Percentiles rank a stretch among this genome's conserved stretches.
Conservation (phyloP, 2,113 vertebrate genomes). For the Ursus arctos region DNA sequence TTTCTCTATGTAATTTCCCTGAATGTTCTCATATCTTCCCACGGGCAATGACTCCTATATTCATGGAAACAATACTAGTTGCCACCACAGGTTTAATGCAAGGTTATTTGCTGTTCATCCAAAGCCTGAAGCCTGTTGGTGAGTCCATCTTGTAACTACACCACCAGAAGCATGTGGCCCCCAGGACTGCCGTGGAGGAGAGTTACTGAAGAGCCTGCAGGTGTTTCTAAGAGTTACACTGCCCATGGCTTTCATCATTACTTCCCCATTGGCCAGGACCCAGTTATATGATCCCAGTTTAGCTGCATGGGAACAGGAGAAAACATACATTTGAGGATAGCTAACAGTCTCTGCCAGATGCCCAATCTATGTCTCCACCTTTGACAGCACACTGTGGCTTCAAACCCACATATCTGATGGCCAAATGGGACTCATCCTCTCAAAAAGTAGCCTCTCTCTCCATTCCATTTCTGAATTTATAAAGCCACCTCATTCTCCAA, state of each 20-base stretch:
- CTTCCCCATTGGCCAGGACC: not conserved
- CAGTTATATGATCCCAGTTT: not conserved
- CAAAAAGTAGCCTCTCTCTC: not conserved
- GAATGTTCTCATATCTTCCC: not conserved
- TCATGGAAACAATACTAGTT: not conserved
- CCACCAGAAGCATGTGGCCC: accelerated
- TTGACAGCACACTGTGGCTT: not conserved
- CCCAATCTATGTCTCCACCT: accelerated
- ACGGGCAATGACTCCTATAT: accelerated
- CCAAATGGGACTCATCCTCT: too few species aligned
- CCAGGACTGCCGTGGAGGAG: not conserved
- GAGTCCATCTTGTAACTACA: not conserved
- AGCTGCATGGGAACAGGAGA: not conserved
- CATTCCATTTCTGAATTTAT: not conserved
- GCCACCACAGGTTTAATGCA: too few species aligned
- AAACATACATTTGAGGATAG: not conserved
- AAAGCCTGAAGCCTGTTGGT: too few species aligned
- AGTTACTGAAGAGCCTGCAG: not conserved
- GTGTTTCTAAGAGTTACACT: not conserved
- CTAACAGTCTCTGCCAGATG: not conserved
- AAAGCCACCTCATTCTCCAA: not conserved
- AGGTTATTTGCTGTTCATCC: not conserved
- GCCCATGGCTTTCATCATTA: not conserved
- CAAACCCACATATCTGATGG: not conserved
- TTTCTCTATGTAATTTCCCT: not conserved